Conservation (phyloP, 30 jellyfish, hydroid and myxozoan genomes). For the Nemopilema nomurai region DNA sequence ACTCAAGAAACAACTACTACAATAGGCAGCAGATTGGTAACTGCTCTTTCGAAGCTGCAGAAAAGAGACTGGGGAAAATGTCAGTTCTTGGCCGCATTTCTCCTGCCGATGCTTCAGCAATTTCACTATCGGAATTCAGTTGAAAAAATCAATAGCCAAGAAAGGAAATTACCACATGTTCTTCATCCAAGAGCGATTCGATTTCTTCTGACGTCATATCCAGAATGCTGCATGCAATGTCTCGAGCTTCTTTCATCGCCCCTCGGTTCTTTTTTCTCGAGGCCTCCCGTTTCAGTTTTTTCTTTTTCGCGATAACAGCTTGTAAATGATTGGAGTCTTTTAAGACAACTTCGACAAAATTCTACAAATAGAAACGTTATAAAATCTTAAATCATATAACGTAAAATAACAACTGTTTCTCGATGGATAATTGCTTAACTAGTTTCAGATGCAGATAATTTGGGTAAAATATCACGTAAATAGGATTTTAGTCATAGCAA, state of each 20-base stretch:
- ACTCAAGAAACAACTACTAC: too few relatives aligned
- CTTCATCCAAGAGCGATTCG: constrained; percentile 74
- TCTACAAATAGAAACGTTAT: constrained; percentile 3
- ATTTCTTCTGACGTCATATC: constrained; percentile 88
- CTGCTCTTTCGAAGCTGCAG: too few relatives aligned
- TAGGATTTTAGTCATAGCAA: too few relatives aligned
- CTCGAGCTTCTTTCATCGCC: constrained; percentile 73
- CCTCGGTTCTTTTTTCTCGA: constrained; percentile 29
- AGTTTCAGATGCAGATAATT: too few relatives aligned
- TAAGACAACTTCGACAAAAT: constrained; percentile 39
- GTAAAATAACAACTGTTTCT: background rate
- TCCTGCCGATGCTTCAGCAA: too few relatives aligned
- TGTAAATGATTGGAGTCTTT: constrained; percentile 42
- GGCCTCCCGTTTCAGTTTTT: constrained; percentile 45
- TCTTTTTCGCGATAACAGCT: constrained; percentile 19
- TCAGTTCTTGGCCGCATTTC: too few relatives aligned
- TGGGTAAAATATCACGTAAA: too few relatives aligned
- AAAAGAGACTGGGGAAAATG: too few relatives aligned
- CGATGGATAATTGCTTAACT: too few relatives aligned
- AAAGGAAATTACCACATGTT: constrained; percentile 34
- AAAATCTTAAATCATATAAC: background rate
- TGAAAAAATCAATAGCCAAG: too few relatives aligned
- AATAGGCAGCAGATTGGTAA: too few relatives aligned
- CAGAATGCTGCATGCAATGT: constrained; percentile 83
- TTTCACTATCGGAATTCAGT: too few relatives aligned